Base-by-base conservation (phyloP, 2,797 vertebrate genomes). In the Lerista edwardsae region DNA sequence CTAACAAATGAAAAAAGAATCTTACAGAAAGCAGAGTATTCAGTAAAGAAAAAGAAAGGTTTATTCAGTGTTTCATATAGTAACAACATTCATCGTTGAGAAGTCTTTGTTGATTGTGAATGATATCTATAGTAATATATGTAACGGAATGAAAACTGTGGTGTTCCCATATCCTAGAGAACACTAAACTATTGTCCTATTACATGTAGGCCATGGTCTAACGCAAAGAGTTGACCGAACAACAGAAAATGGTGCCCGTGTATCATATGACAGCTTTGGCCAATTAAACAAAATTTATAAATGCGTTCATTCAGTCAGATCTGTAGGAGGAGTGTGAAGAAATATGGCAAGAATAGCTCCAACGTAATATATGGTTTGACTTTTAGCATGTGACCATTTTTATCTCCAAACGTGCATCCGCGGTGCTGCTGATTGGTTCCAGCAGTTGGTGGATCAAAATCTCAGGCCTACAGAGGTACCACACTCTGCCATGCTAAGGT, bases 71-170 rank as follows among this genome's bases (percentile, higher is more conserved):
- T 87, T 94, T 94, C 93, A 94, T 92, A 87, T 89, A 90, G 91
- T 96, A 92, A 94, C 88, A 92, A 93, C 93, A 93, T 93, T 93
- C 93, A 94, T 94, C 84, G 91, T 92, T 91, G 93, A 92, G 91
- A 95, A 95, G 93, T 90, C 95, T 95, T 96, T 96, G 94, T 96
- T 0, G 87, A 95, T 96, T 96, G 95, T 96, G 84, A 67, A 84
- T 91, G 3, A 1, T 85, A 94, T 95, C 93, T 95, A 94, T 92
- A 94, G 93, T 88, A 94, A 95, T 93, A 95, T 93, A 94, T 93
- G 93, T 95, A 94, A 95, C 95, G 90, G 89, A 93, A 89, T 87
- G 90, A 93, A 87, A 95, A 91, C 90, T 79, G 80, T 84, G 76
- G 86, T 92, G 91, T 90, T 86, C 91, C 89, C 90, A 87, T 88